Evolutionary conservation across 1,140 invertebrate genomes (phyloP).

Genomic region (silkworm (Bombyx mori)): ASM3026992v2 NC_085117.1:16245001-16245500

Average conservation of each 20-base stretch:
- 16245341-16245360: conserved; percentile 32
- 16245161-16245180: conserved; percentile 54
- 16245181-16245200: conserved; percentile 39
- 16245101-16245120: conserved; percentile 31
- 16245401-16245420: conserved; percentile 12
- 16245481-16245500: conserved; percentile 60
- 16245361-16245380: conserved; percentile 5
- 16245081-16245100: conserved; percentile 19
- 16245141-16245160: conserved; percentile 47
- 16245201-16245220: conserved; percentile 44
- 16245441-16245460: conserved; percentile 35
- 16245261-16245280: conserved; percentile 44
- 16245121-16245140: conserved; percentile 26
- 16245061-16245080: conserved; percentile 34
- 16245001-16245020: no score
- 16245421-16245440: conserved; percentile 31
- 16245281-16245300: conserved; percentile 54
- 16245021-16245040: no score
- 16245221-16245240: conserved; percentile 50
- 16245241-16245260: conserved; percentile 65
- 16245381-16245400: neutral
- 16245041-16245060: conserved; percentile 25
- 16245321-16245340: conserved; percentile 61
- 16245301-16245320: conserved; percentile 38
- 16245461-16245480: conserved; percentile 53